Base-by-base conservation (phyloP, 1,140 invertebrate genomes). In the Rhizoglyphus robini region DNA sequence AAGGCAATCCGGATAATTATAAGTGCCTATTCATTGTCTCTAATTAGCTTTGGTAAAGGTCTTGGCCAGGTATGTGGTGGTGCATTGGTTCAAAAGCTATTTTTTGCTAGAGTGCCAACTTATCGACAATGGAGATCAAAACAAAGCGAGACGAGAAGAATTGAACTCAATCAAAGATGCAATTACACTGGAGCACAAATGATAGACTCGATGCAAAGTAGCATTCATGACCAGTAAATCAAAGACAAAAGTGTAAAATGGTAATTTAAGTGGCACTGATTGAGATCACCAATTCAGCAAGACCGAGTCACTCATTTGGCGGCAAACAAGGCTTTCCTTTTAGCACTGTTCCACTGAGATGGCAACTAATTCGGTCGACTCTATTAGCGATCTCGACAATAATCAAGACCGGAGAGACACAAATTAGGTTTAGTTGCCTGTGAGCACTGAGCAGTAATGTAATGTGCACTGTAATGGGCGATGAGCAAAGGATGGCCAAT, bases 251-350 rank as follows among this genome's bases (percentile, higher is more conserved):
- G 51, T 54, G 51, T 54, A 54, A 54, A 54, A 54, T 54, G 51
- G 51, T 54, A 54, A 54, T 54, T 54, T 54, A 8, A 32, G 8
- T n/a, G n/a, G n/a, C n/a, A n/a, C n/a, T n/a, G n/a, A n/a, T n/a
- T n/a, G n/a, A n/a, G 23, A 23, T 54, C 8, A 5, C 23, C 51
- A 23, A 32, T 32, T 27, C 23, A 27, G 8, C 15, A 54, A 5
- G 51, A 25, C 15, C 51, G 15, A 32, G 51, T 8, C 36, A 41
- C 23, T 54, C 8, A 54, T 54, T 54, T 54, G 51, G 8, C 8
- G 8, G 23, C 41, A 23, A 54, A 54, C 51, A 54, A 54, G 51
- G 8, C 51, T 54, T 54, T 54, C 51, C 51, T 54, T 54, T 54
- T 54, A 54, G 51, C 15, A 23, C 41, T 46, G 41, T 23, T 46